phyloP scores from a whole-genome alignment of 2,888 invertebrate genomes.

The Drosophila austrosaltans region DNA sequence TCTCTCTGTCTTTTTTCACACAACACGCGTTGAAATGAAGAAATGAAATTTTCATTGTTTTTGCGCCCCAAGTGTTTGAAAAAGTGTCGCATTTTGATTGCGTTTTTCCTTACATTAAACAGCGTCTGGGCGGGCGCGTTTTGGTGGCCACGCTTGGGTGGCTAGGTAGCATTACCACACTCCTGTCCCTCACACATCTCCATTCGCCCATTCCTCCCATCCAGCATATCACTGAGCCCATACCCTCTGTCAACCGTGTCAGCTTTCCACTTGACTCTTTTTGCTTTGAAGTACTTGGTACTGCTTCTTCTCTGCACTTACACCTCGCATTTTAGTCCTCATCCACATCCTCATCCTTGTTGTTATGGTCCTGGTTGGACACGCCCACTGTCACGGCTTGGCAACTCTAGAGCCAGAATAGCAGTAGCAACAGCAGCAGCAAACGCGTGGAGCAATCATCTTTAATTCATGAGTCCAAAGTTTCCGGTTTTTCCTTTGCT shows the following conservation, averaged over 20 bases:
- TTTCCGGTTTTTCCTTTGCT: conserved; percentile 26
- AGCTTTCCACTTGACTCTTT: conserved; percentile 43
- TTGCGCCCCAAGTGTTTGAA: conserved; percentile 66
- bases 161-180: conserved; percentile 27
- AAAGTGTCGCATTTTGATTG: conserved; percentile 78
- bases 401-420: conserved; percentile 9
- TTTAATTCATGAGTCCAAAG: conserved; percentile 72
- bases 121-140: conserved; percentile 44
- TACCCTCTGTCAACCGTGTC: conserved; percentile 19
- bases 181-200: not conserved
- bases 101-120: conserved; percentile 68
- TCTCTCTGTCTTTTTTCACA: not conserved
- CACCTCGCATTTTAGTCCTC: conserved; percentile 51
- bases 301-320: conserved; percentile 27
- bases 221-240: not conserved
- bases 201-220: not conserved
- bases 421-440: not conserved
- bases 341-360: conserved; percentile 34
- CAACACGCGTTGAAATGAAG: conserved; percentile 65
- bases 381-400: conserved; percentile 47
- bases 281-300: conserved; percentile 57
- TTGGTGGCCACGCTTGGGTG: conserved; percentile 49
- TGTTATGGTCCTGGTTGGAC: conserved; percentile 21
- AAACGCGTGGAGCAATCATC: conserved; percentile 58
- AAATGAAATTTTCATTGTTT: conserved; percentile 76